Percentiles rank a stretch among this genome's conserved stretches.
Evolutionary conservation across 2,113 vertebrate genomes (phyloP).

Genomic region (Hylia prasina): DNA sequence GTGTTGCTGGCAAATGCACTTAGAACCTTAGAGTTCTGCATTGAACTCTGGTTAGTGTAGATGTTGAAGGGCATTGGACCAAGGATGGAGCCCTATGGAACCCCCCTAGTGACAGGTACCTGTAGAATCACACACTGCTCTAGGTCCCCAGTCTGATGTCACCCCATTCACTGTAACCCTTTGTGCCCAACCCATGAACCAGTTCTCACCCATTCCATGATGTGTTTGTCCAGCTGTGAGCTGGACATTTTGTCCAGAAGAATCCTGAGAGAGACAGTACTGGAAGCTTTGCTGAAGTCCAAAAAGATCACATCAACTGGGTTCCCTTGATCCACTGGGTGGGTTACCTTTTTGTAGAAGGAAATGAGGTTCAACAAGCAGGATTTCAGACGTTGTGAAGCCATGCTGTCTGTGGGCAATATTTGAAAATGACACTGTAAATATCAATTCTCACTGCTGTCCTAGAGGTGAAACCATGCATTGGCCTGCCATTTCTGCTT

Average conservation of each 20-base stretch:
- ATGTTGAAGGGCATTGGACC: neutral
- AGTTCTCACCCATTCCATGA: neutral
- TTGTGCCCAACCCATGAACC: neutral
- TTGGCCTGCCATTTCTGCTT: neutral
- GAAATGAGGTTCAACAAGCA: neutral
- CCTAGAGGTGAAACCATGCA: neutral
- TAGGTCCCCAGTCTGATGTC: no score
- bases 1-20: neutral
- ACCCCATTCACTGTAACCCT: neutral
- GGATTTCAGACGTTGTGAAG: neutral
- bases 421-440: neutral
- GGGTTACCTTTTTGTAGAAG: neutral
- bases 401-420: neutral
- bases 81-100: neutral
- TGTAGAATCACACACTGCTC: no score
- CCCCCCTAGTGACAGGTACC: fast-evolving
- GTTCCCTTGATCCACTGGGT: neutral
- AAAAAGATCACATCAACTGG: neutral
- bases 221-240: neutral
- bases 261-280: neutral
- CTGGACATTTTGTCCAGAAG: neutral
- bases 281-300: neutral
- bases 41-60: neutral
- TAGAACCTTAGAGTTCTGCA: neutral
- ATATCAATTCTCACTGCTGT: neutral